Evolutionary conservation across 1,140 invertebrate species (phyloP).

Genomic region (Ephestia elutella): DNA sequence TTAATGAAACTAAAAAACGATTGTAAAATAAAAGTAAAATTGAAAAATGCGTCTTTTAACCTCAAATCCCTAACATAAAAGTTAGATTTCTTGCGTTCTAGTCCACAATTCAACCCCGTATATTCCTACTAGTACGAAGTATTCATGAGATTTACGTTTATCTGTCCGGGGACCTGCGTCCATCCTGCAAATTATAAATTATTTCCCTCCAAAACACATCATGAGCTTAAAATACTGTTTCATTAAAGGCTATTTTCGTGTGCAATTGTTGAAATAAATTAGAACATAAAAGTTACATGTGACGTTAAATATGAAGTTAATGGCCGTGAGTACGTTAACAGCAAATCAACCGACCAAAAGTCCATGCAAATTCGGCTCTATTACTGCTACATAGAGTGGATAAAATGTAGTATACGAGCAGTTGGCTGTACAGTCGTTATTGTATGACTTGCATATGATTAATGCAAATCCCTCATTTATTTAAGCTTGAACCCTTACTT

Average conservation of each 20-base stretch:
- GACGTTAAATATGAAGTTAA: neutral
- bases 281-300: neutral
- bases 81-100: neutral
- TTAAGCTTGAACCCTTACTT: too few species aligned
- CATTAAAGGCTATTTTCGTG: neutral
- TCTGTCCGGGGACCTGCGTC: neutral
- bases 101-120: neutral
- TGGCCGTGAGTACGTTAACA: neutral
- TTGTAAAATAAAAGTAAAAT: too few species aligned
- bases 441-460: too few species aligned
- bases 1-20: too few species aligned
- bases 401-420: too few species aligned
- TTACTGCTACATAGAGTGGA: neutral
- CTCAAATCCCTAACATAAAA: too few species aligned
- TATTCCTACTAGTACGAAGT: neutral
- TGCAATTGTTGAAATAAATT: neutral
- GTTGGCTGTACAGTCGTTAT: too few species aligned
- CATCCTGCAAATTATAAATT: slow-evolving; percentile 8
- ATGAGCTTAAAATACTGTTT: neutral
- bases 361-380: neutral
- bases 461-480: too few species aligned
- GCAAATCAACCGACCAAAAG: neutral
- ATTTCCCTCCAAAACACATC: neutral
- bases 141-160: slow-evolving; percentile 11
- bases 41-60: too few species aligned